Percentiles rank a stretch among this genome's conserved stretches.
phyloP scores from a whole-genome alignment of 1,140 invertebrate species.

The silkworm (Bombyx mori) region DNA sequence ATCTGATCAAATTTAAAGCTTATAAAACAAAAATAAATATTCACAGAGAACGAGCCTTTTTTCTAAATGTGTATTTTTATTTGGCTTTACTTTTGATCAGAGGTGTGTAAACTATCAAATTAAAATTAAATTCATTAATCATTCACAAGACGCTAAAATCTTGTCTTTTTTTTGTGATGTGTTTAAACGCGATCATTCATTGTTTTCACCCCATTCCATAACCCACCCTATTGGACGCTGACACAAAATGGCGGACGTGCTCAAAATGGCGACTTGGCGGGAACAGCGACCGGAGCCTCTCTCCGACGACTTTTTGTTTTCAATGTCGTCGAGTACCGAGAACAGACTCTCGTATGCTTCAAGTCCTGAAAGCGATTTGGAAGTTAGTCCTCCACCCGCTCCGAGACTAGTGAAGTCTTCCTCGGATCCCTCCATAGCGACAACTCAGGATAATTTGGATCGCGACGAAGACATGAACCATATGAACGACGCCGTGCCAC shows the following conservation, averaged over 20 bases:
- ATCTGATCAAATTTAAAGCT: constrained; percentile 28
- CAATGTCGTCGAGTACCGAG: constrained; percentile 87
- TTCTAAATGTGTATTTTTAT: constrained; percentile 30
- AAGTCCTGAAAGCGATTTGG: constrained; percentile 94
- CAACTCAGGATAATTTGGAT: constrained; percentile 75
- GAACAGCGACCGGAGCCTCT: constrained; percentile 80
- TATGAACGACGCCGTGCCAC: constrained; percentile 67
- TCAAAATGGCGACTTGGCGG: constrained; percentile 32
- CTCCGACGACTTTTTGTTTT: constrained; percentile 97
- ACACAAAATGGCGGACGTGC: constrained; percentile 16
- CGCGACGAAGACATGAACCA: constrained; percentile 73
- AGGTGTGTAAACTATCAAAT: not conserved
- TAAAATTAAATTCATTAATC: constrained; percentile 41
- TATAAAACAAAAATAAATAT: constrained; percentile 9
- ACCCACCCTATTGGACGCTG: constrained; percentile 56
- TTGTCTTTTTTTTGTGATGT: constrained; percentile 50
- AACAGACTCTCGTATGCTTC: constrained; percentile 93
- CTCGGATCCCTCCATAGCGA: constrained; percentile 84
- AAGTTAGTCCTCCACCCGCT: constrained; percentile 84
- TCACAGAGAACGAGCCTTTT: not conserved
- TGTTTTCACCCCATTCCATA: constrained; percentile 66
- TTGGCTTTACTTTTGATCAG: constrained; percentile 36
- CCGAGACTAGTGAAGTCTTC: constrained; percentile 85
- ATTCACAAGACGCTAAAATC: constrained; percentile 55
- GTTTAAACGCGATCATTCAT: constrained; percentile 63